Evolutionary conservation across 2,888 invertebrate species (phyloP), one percentile per base, ranked within the genome.

Genomic region (Tortrix viridana): DNA sequence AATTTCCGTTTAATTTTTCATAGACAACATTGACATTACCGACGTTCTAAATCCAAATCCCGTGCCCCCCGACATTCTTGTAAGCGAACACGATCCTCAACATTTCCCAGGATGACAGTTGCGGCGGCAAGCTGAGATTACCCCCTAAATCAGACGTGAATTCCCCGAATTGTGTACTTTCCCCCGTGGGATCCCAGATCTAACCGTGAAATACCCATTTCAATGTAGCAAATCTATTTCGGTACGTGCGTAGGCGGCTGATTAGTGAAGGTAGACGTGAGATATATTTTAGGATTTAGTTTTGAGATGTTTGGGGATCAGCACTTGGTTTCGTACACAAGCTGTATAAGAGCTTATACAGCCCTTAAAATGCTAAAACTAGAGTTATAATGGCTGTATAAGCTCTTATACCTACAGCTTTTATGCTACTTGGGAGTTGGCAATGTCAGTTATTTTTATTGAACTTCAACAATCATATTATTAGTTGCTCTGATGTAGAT

Each of bases 61-160:
- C 19, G 16, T 7, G 4, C 37, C 19, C 14, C 14, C 32, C 32
- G 23, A 32, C 37, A 37, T 41, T 41, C 3, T 14, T 32, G 49
- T 37, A 3, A 50, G 19, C 50, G 19, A 50, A 19, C 32, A 23
- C 20, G 37, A 19, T 37, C 50, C 60, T 54, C 48, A 44, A 46
- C 48, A 64, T 65, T 60, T 59, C 65, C 65, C 55, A 32, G 26
- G 56, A 65, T 65, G 60, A 65, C 60, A 60, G 54, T 64, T 64
- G 60, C n/a, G 60, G 44, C 65, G 55, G 46, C 46, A 49, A 52
- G 38, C 63, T 22, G 52, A 65, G 65, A 65, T 65, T 65, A 65
- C 65, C 58, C 57, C 32, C 54, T 65, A 65, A 65, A 62, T 62
- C 65, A 57, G 52, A 58, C 62, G 50, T 65, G 58, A 65, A 65